Evolutionary conservation across 2,888 invertebrate genomes (phyloP), one percentile per base, ranked within the genome.

Genomic region (Dorcus hopei): DNA sequence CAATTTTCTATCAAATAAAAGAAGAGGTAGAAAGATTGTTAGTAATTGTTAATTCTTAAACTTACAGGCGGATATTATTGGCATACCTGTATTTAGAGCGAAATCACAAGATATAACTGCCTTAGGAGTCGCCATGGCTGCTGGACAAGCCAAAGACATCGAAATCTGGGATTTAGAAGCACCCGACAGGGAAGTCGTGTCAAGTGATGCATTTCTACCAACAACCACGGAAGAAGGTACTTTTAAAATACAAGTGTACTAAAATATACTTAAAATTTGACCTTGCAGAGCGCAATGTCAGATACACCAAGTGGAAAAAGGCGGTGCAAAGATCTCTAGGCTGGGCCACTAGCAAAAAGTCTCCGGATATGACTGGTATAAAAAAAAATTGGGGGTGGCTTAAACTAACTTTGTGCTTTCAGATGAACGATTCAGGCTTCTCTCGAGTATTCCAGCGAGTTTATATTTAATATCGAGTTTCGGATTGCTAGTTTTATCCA

Each of bases 241-340:
- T 61, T 62, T 19, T 26, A 51, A 5, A 38, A n/a, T 16, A 26
- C 11, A 19, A 16, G 14, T 5, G 6, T 6, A n/a, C 0, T 16
- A 47, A 9, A 8, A 43, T 9, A 9, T 16, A 8, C 19, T 43
- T 14, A 19, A 19, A 7, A 19, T 16, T 43, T 8, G 14, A 9
- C 9, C 51, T 74, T 72, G 42, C 54, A 78, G 79, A 95, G 74
- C 86, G 95, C 56, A 88, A 91, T 73, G 83, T 86, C 3, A 84
- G 95, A 61, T 95, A 93, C 77, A 89, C 86, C 6, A 91, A 92
- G 79, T 97, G 97, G 97, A 95, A 95, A 80, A 91, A 92, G 87
- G 97, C 97, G 0, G 95, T 97, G 2, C 88, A 94, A 72, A 85
- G 95, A 38, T 92, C 94, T 40, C 84, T 96, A 68, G 92, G 93